Conservation (phyloP, 1,140 invertebrate genomes). For the Aphelenchoides fujianensis region DNA sequence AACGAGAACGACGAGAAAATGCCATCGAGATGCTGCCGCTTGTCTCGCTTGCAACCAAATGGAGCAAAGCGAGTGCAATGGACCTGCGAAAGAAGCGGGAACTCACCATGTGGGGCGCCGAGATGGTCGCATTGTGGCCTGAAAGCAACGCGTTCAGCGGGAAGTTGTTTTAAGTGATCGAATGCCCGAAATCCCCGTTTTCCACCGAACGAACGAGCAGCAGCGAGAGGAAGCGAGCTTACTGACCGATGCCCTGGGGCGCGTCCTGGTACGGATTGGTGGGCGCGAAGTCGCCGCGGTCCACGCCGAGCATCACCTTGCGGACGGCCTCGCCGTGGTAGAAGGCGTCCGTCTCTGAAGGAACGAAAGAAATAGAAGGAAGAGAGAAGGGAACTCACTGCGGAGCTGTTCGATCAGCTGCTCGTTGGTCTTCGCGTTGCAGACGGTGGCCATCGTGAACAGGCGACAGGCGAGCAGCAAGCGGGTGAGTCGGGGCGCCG, state of each 20-base stretch:
- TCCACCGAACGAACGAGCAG: no score
- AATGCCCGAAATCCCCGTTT: no score
- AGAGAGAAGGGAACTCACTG: not conserved
- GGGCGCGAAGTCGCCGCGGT: constrained; percentile 74
- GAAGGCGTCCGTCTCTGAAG: not conserved
- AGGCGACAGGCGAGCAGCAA: not conserved
- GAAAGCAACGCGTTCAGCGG: no score
- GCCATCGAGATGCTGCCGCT: no score
- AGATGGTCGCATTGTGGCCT: no score
- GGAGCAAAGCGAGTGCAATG: no score
- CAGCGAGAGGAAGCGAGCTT: no score
- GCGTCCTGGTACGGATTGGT: constrained; percentile 79
- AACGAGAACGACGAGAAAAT: no score
- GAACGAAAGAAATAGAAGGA: not conserved
- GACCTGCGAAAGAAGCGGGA: no score
- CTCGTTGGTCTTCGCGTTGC: not conserved
- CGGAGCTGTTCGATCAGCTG: not conserved
- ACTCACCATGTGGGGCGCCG: no score
- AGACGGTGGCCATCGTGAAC: not conserved
- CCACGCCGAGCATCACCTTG: constrained; percentile 77
- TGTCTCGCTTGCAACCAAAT: no score
- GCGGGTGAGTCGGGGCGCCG: not conserved
- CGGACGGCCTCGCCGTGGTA: constrained; percentile 70
- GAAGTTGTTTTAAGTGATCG: no score
- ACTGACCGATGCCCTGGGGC: constrained; percentile 72